Evolutionary conservation across 2,888 invertebrate genomes (phyloP).

Genomic region (Rotaria socialis): DNA sequence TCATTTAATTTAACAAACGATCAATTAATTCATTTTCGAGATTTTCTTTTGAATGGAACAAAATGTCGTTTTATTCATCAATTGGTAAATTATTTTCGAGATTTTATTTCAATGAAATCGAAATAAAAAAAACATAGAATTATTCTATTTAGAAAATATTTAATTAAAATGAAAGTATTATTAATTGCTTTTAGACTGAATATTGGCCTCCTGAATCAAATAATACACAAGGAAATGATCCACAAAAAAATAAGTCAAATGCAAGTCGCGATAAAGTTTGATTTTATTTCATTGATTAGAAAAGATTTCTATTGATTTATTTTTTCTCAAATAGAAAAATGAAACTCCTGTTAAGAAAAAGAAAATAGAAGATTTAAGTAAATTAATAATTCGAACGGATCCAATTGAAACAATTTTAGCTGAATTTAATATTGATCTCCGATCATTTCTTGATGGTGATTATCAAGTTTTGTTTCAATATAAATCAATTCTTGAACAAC

Average conservation of each 20-base stretch:
- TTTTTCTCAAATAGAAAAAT: too few species aligned
- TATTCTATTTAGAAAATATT: too few species aligned
- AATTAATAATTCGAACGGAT: background rate
- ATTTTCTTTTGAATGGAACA: constrained; percentile 25
- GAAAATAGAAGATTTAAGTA: background rate
- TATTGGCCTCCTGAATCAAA: background rate
- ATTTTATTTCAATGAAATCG: too few species aligned
- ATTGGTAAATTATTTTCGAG: background rate
- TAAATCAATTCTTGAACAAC: background rate
- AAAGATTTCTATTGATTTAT: too few species aligned
- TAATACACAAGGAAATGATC: background rate
- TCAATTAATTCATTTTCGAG: background rate
- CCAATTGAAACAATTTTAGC: background rate
- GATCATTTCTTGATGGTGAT: constrained; percentile 16
- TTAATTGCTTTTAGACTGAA: background rate
- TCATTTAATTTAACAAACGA: background rate
- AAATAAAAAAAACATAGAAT: background rate
- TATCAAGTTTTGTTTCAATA: background rate
- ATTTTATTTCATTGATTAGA: too few species aligned
- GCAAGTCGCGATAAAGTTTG: background rate
- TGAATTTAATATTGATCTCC: background rate
- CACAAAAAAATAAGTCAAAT: background rate
- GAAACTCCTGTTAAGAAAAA: background rate
- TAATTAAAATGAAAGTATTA: too few species aligned
- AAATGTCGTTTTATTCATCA: constrained; percentile 2